phyloP scores from a whole-genome alignment of 2,113 vertebrate genomes.

The Corvus hawaiiensis region DNA sequence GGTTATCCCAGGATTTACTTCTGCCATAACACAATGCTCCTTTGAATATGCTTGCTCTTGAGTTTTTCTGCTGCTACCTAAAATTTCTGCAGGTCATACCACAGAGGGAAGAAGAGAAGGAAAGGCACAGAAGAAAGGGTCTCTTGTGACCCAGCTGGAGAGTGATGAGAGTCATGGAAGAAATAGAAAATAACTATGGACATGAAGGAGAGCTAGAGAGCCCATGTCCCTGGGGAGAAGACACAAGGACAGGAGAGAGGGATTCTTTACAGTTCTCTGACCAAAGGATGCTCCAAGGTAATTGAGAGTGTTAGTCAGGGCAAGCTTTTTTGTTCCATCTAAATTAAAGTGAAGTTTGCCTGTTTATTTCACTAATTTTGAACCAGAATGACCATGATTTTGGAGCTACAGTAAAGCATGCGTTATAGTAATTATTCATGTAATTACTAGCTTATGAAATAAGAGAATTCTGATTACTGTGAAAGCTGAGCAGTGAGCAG shows the following conservation, averaged over 20 bases:
- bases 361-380: background rate
- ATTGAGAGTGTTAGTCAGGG: background rate
- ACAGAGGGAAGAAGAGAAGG: background rate
- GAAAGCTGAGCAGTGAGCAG: background rate
- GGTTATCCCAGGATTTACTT: background rate
- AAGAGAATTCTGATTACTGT: background rate
- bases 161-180: background rate
- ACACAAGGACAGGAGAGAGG: background rate
- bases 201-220: background rate
- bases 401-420: background rate
- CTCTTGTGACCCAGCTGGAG: background rate
- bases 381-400: background rate
- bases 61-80: background rate
- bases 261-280: background rate
- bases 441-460: background rate
- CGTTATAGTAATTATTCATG: background rate
- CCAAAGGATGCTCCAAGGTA: background rate
- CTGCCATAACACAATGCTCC: background rate
- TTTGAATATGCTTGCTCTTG: background rate
- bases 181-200: background rate
- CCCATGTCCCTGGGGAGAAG: background rate
- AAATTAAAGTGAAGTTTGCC: background rate
- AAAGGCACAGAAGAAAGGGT: background rate
- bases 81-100: background rate
- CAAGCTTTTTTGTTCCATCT: background rate